These are phyloP conservation scores for Pyrgilauda ruficollis DNA, from an alignment of 2,113 vertebrate species.

Conservation along the genomic window DNA sequence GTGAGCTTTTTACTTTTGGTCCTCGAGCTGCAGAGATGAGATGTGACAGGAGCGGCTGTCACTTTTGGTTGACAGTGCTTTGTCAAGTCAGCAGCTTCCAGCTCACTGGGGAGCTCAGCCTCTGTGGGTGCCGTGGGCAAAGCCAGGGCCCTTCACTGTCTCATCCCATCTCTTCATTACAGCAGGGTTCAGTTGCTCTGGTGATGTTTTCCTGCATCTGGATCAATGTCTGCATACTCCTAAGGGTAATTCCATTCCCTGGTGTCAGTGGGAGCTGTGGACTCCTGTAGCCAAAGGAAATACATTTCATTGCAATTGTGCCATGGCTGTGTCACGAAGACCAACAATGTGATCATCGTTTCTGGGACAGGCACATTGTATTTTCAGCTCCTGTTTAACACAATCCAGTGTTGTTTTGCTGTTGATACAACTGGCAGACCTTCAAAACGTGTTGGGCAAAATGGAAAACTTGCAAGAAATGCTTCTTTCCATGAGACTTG, in stretches of 20 bases:
- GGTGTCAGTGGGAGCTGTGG: background rate
- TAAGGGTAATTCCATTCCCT: background rate
- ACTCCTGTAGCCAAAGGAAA: background rate
- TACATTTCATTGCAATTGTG: background rate
- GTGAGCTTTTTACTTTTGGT: background rate
- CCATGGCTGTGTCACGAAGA: background rate
- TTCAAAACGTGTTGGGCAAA: background rate
- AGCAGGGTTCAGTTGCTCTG: background rate
- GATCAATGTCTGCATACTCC: background rate
- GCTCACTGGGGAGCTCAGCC: background rate
- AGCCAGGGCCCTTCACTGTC: background rate
- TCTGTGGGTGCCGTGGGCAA: background rate
- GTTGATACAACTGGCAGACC: background rate
- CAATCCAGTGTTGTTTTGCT: background rate
- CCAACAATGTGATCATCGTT: background rate
- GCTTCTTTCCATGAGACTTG: background rate
- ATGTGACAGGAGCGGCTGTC: conserved; percentile 8
- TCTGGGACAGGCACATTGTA: background rate
- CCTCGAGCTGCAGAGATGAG: conserved; percentile 13
- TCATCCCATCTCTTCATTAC: conserved; percentile 16
- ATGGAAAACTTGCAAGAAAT: background rate
- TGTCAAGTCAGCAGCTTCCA: conserved; percentile 27
- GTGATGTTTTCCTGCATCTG: background rate
- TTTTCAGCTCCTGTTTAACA: background rate
- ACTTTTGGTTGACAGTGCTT: conserved; percentile 19